phyloP scores from a whole-genome alignment of 2,113 vertebrate species.

The Tapirus terrestris region DNA sequence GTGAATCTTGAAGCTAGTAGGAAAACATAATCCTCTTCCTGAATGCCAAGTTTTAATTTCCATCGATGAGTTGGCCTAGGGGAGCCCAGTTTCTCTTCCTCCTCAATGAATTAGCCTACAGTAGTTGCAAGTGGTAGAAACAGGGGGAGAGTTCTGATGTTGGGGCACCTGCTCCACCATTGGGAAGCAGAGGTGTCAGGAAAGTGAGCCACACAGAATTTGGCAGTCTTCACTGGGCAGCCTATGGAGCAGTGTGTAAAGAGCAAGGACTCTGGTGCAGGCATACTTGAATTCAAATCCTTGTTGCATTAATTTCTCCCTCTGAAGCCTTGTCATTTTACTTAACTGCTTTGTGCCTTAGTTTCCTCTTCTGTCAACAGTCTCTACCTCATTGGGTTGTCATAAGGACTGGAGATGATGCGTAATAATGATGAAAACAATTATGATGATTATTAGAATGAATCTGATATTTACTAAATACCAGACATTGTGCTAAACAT shows the following conservation, averaged over 20 bases:
- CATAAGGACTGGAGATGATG: not conserved
- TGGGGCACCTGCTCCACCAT: no score
- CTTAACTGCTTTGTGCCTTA: not conserved
- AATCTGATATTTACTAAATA: not conserved
- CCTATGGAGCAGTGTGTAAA: rapidly evolving
- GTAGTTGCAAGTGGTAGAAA: not conserved
- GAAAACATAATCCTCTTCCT: not conserved
- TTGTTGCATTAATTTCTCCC: not conserved
- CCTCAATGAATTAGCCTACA: not conserved
- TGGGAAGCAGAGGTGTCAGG: not conserved
- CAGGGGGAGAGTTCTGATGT: not conserved
- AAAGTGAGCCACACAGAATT: not conserved
- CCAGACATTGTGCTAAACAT: not conserved
- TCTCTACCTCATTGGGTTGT: not conserved
- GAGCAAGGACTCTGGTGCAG: not conserved
- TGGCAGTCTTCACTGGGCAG: not conserved
- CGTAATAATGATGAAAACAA: not conserved
- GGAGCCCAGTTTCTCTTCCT: not conserved
- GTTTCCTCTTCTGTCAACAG: not conserved
- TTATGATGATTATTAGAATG: not conserved
- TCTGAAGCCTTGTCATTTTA: not conserved
- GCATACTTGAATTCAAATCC: not conserved
- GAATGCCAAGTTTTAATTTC: slow-evolving; percentile 32
- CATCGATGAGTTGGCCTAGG: not conserved
- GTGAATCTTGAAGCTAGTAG: slow-evolving; percentile 54